A percentile compares a stretch with the other conserved stretches of the same genome.
phyloP scores from a whole-genome alignment of 2,797 vertebrate species.

The Bradypodion ventrale region DNA sequence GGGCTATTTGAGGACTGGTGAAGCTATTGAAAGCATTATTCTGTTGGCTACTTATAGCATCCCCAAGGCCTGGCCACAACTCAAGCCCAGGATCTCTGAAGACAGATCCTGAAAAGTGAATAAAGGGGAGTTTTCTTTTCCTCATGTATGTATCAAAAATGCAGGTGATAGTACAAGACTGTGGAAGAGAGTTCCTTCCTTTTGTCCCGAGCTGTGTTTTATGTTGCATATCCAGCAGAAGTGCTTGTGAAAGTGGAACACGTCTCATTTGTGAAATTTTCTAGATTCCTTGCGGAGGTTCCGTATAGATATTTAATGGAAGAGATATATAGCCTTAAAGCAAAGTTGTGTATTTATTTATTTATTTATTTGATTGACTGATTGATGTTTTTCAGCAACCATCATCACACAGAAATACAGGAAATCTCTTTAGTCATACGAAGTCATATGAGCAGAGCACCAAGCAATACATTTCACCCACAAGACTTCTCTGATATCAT shows the following conservation, averaged over 20 bases:
- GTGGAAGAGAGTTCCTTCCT: neutral
- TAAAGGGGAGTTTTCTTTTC: neutral
- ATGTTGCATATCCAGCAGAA: neutral
- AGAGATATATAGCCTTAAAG: neutral
- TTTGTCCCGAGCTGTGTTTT: neutral
- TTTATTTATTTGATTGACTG: slow-evolving; percentile 37
- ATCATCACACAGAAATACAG: slow-evolving; percentile 89
- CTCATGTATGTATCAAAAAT: neutral
- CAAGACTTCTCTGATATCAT: slow-evolving; percentile 99
- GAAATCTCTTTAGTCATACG: slow-evolving; percentile 92
- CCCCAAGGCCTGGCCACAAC: no score
- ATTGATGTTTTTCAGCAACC: slow-evolving; percentile 79
- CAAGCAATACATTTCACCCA: slow-evolving; percentile 95
- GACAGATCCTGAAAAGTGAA: no score
- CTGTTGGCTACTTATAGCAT: no score
- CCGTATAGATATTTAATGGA: neutral
- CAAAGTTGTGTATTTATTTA: neutral
- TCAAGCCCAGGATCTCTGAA: neutral
- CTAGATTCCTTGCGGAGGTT: neutral
- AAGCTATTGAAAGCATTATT: neutral
- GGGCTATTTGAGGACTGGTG: neutral
- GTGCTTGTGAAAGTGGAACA: neutral
- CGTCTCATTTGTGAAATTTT: neutral
- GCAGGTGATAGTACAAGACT: no score
- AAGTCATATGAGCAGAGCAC: slow-evolving; percentile 92